phyloP scores from a whole-genome alignment of 2,797 vertebrate genomes.

The Melanotaenia parkinsoni region DNA sequence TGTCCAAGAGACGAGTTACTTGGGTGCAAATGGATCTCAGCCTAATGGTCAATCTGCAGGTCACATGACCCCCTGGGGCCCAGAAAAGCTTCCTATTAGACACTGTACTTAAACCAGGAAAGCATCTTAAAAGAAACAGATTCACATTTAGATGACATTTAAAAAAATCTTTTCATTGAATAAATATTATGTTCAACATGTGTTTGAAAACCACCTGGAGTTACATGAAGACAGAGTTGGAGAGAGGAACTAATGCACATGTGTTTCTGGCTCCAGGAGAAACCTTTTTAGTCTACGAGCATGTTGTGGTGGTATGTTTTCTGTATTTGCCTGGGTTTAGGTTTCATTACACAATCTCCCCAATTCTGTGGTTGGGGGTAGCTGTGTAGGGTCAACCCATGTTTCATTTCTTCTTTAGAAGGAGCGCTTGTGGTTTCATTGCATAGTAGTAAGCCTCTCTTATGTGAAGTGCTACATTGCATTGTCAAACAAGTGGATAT shows the following conservation, averaged over 20 bases:
- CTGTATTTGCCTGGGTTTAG: constrained; percentile 31
- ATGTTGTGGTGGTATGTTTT: constrained; percentile 39
- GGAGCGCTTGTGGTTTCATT: constrained; percentile 58
- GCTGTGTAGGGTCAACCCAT: constrained; percentile 34
- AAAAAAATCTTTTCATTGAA: not conserved
- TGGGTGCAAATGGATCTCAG: not conserved
- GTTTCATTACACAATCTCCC: constrained; percentile 42
- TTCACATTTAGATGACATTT: not conserved
- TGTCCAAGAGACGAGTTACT: constrained; percentile 33
- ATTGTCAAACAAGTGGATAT: constrained; percentile 54
- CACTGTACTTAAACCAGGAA: not conserved
- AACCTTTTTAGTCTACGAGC: constrained; percentile 8
- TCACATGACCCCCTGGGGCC: not conserved
- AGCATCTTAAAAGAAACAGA: not conserved
- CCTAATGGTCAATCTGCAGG: not conserved
- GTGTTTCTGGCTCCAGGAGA: not conserved
- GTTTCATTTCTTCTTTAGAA: constrained; percentile 48
- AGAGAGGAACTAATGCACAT: constrained; percentile 1
- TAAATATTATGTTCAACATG: not conserved
- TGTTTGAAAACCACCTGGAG: not conserved
- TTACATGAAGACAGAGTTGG: not conserved
- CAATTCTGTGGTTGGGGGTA: constrained; percentile 48
- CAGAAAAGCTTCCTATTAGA: not conserved
- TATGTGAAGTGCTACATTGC: constrained; percentile 43
- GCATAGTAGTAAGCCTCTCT: constrained; percentile 40